Evolutionary conservation across 2,888 invertebrate genomes (phyloP).

Genomic region (Drosophila eohydei): DNA sequence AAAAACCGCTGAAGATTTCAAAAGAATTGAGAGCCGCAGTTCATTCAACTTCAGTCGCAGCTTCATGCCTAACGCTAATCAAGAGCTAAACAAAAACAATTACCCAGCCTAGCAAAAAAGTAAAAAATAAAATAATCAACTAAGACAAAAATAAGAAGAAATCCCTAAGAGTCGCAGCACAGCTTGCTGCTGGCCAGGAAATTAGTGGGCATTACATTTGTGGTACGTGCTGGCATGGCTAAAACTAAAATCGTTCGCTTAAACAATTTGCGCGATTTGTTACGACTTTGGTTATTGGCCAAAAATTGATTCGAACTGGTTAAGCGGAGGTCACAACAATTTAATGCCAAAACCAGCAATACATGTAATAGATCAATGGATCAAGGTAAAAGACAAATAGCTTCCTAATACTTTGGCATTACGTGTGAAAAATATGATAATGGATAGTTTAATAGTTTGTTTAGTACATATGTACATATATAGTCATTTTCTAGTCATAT

Average conservation of each 20-base stretch:
- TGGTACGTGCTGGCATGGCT: constrained; percentile 40
- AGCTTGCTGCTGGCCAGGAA: constrained; percentile 27
- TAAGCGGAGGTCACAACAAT: constrained; percentile 32
- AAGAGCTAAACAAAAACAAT: constrained; percentile 51
- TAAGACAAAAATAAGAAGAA: not conserved
- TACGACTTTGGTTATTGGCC: constrained; percentile 36
- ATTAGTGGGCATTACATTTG: constrained; percentile 53
- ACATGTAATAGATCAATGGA: constrained; percentile 26
- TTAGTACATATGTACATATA: no score
- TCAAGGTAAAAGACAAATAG: constrained; percentile 27
- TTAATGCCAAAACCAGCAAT: constrained; percentile 13
- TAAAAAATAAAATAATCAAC: constrained; percentile 1
- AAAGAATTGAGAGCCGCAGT: constrained; percentile 51
- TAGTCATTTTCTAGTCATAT: no score
- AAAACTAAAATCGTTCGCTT: constrained; percentile 32
- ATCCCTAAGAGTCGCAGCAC: constrained; percentile 7
- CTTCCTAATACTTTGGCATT: constrained; percentile 11
- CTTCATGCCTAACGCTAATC: constrained; percentile 46
- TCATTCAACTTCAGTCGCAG: constrained; percentile 47
- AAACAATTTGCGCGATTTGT: constrained; percentile 37
- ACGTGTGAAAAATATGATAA: not conserved
- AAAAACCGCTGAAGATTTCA: constrained; percentile 50
- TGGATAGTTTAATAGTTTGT: no score
- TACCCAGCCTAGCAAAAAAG: constrained; percentile 21
- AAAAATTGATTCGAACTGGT: constrained; percentile 37